Conservation (phyloP, 2,888 invertebrate genomes). For the Chirona hameri region DNA sequence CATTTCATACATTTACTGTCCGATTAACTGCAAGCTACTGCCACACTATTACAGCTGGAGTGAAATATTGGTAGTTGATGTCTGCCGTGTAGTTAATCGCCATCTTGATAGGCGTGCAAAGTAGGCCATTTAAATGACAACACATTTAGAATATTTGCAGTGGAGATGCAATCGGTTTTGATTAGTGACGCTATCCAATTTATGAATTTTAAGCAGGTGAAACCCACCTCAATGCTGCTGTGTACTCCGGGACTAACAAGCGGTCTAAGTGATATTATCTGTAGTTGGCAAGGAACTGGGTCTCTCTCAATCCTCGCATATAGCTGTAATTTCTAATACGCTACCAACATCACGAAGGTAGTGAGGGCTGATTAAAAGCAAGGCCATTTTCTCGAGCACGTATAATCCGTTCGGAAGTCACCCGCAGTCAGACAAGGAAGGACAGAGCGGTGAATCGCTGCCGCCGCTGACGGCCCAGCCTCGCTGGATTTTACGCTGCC, state of each 20-base stretch:
- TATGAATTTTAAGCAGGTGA: background rate
- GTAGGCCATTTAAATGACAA: background rate
- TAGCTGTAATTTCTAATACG: background rate
- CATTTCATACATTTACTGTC: background rate
- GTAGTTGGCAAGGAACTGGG: background rate
- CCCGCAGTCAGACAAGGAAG: too few species aligned
- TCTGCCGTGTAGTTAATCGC: background rate
- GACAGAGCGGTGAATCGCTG: too few species aligned
- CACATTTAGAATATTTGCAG: slow-evolving; percentile 10
- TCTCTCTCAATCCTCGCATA: background rate
- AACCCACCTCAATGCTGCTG: background rate
- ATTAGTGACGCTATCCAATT: background rate
- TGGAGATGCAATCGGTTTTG: background rate
- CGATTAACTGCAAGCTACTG: background rate
- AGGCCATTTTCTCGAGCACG: too few species aligned
- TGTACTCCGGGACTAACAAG: background rate
- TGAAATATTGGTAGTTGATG: background rate
- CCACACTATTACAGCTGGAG: background rate
- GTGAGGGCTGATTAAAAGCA: background rate
- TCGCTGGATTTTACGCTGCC: too few species aligned
- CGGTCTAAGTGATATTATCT: background rate
- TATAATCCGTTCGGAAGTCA: too few species aligned
- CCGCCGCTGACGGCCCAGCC: too few species aligned
- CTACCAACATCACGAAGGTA: background rate
- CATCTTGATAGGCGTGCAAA: background rate